phyloP scores from a whole-genome alignment of 1,140 invertebrate species.

The Brachionus sp. region DNA sequence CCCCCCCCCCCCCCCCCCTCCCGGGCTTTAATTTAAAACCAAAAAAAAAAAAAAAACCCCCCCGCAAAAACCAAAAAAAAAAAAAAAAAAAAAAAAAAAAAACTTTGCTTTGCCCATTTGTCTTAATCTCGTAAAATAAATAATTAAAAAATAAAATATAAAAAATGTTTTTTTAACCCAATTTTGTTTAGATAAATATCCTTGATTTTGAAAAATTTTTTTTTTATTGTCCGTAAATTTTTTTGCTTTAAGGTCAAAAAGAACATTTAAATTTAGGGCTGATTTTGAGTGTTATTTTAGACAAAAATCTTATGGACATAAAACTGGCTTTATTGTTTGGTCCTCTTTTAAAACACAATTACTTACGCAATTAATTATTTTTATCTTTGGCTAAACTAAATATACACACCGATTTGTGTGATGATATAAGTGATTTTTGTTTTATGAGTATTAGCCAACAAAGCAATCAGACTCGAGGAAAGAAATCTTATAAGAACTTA shows the following conservation, averaged over 20 bases:
- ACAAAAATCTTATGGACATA: too few relatives aligned
- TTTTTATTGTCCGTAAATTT: not conserved
- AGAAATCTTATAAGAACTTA: not conserved
- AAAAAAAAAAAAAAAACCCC: not conserved
- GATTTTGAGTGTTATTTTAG: too few relatives aligned
- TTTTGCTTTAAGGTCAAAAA: not conserved
- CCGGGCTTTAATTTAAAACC: not conserved
- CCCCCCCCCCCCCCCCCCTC: not conserved
- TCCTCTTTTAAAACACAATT: too few relatives aligned
- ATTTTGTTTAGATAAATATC: not conserved
- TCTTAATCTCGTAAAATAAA: constrained; percentile 16
- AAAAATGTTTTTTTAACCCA: constrained; percentile 22
- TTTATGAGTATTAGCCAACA: not conserved
- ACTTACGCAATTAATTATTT: too few relatives aligned
- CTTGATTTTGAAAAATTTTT: not conserved
- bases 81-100: too few relatives aligned
- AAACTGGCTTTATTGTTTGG: too few relatives aligned
- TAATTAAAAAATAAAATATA: not conserved
- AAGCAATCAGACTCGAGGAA: not conserved
- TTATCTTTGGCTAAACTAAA: too few relatives aligned
- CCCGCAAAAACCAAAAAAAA: not conserved
- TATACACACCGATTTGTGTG: not conserved
- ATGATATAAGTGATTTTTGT: not conserved
- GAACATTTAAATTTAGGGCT: too few relatives aligned
- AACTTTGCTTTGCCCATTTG: not conserved